Evolutionary conservation across 2,797 vertebrate species (phyloP).

Genomic region (Mormyrus hasselquistii): DNA sequence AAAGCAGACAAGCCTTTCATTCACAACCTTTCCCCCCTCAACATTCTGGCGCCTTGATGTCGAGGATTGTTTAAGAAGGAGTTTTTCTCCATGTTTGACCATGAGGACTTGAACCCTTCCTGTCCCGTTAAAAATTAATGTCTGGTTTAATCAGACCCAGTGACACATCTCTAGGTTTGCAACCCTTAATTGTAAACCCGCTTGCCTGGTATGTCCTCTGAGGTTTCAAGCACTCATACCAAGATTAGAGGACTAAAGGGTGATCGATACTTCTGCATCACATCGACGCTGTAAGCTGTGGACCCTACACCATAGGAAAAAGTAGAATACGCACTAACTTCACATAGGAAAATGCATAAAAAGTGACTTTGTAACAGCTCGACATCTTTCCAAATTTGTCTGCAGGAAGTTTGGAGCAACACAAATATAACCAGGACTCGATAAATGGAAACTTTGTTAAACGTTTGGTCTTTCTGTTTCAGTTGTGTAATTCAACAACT

Average conservation of each 20-base stretch:
- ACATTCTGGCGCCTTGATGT: neutral
- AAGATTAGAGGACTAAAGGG: neutral
- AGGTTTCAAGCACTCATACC: neutral
- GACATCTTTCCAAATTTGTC: neutral
- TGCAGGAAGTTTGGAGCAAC: neutral
- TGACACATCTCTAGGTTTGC: neutral
- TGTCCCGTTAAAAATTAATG: neutral
- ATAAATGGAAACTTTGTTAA: too few species aligned
- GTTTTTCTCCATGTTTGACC: neutral
- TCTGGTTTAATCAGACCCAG: neutral
- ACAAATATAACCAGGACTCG: too few species aligned
- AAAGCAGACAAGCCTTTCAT: neutral
- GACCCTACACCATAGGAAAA: neutral
- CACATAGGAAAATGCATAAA: neutral
- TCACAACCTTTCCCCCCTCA: neutral
- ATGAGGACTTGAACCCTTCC: neutral
- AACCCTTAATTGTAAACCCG: neutral
- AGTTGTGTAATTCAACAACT: neutral
- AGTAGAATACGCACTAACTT: neutral
- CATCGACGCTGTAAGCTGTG: neutral
- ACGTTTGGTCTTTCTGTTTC: neutral
- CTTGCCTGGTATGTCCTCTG: neutral
- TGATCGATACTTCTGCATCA: neutral
- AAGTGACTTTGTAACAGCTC: neutral
- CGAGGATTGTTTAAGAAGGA: neutral